Conservation (phyloP, 1,140 invertebrate species). For the Temnothorax nylanderi region DNA sequence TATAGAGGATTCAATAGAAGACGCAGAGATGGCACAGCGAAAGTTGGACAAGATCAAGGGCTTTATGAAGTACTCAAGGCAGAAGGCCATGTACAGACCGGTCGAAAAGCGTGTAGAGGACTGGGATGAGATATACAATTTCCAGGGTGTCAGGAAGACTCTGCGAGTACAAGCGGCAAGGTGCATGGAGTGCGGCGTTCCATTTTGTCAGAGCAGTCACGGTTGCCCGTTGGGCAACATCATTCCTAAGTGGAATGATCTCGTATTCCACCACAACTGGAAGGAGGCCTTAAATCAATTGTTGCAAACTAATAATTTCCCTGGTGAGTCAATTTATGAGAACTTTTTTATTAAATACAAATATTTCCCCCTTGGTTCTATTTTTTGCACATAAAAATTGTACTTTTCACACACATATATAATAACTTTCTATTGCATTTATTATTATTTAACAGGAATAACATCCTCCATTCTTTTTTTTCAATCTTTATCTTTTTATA, state of each 20-base stretch:
- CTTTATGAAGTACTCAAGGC: conserved; percentile 98
- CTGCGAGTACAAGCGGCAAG: conserved; percentile 96
- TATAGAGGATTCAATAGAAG: conserved; percentile 95
- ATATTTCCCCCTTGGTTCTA: not conserved
- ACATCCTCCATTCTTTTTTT: not conserved
- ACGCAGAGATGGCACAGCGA: conserved; percentile 91
- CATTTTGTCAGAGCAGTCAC: conserved; percentile 98
- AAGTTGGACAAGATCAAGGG: conserved; percentile 97
- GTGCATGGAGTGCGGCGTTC: conserved; percentile 99
- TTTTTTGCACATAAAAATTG: not conserved
- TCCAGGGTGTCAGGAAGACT: conserved; percentile 93
- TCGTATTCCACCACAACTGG: conserved; percentile 98
- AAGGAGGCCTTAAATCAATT: conserved; percentile 97
- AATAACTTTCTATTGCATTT: not conserved
- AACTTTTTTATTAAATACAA: not conserved
- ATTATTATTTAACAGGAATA: not conserved
- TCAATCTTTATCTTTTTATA: not conserved
- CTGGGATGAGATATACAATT: conserved; percentile 99
- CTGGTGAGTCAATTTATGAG: conserved; percentile 85
- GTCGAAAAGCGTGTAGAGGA: conserved; percentile 94
- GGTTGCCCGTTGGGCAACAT: conserved; percentile 99
- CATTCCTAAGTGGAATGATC: conserved; percentile 99
- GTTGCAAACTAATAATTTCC: conserved; percentile 99
- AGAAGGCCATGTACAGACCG: conserved; percentile 93
- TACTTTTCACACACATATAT: not conserved